These are phyloP conservation scores for Pseudopodoces humilis DNA, from an alignment of 2,113 vertebrate genomes.

Conservation along the genomic window DNA sequence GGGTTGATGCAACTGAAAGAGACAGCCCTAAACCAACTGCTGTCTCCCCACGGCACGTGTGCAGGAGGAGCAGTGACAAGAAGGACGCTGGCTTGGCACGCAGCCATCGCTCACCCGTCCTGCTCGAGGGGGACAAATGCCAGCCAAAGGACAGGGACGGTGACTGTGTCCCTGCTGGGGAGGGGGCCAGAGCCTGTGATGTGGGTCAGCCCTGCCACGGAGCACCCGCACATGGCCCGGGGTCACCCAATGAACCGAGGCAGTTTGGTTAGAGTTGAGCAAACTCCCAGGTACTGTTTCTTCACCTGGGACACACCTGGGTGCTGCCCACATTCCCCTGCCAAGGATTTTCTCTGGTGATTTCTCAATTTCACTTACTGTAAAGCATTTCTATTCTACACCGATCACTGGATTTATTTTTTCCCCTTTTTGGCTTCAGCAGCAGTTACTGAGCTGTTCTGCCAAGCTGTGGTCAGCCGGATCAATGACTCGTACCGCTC, in stretches of 20 bases:
- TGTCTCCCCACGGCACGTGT: not conserved
- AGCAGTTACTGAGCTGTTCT: not conserved
- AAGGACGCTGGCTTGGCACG: not conserved
- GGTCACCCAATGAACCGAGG: rapidly evolving
- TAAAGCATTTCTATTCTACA: not conserved
- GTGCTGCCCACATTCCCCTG: not conserved
- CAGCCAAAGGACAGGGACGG: rapidly evolving
- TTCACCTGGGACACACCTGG: not conserved
- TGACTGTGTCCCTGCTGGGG: rapidly evolving
- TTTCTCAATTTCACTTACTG: not conserved
- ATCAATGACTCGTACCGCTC: not conserved
- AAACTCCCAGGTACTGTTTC: not conserved
- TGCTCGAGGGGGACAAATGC: rapidly evolving
- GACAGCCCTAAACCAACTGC: not conserved
- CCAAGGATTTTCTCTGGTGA: not conserved
- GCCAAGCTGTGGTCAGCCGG: not conserved
- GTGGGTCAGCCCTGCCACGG: not conserved
- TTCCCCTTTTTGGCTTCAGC: not conserved
- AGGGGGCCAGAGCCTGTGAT: rapidly evolving
- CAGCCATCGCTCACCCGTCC: not conserved
- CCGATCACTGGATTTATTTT: not conserved
- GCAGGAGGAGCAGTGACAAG: not conserved
- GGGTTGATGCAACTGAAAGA: not conserved
- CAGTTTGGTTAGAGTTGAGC: not conserved
- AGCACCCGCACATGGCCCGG: rapidly evolving